Evolutionary conservation across 2,888 invertebrate genomes (phyloP).

Genomic region (Trachelus tabidus): DNA sequence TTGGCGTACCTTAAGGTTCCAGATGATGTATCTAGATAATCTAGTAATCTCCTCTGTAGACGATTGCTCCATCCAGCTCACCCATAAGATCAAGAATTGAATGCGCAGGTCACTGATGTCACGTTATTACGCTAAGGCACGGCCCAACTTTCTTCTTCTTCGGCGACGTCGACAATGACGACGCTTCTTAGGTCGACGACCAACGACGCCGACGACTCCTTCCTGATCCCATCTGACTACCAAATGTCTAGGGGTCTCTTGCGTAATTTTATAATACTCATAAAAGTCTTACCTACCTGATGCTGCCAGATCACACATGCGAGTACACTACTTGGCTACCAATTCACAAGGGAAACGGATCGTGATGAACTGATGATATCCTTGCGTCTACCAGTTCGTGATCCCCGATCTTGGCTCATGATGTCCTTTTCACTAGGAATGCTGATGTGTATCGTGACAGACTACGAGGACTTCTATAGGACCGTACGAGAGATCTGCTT

Average conservation of each 20-base stretch:
- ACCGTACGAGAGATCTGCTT: not conserved
- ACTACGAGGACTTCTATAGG: not conserved
- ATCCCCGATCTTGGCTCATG: not conserved
- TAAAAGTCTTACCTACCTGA: not conserved
- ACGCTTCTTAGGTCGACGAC: not conserved
- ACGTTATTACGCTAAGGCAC: slow-evolving; percentile 12
- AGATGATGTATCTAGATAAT: not conserved
- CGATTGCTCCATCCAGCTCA: slow-evolving; percentile 24
- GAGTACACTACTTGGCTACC: not conserved
- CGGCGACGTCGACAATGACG: not conserved
- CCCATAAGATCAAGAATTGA: slow-evolving; percentile 23
- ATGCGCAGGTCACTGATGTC: slow-evolving; percentile 28
- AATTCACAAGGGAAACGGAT: not conserved
- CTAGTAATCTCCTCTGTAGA: slow-evolving; percentile 1
- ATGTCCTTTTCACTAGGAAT: not conserved
- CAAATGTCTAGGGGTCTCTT: slow-evolving; percentile 27
- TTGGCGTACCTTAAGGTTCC: not conserved
- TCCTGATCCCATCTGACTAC: slow-evolving; percentile 27
- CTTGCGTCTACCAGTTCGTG: not conserved
- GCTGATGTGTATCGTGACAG: not conserved
- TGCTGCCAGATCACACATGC: not conserved
- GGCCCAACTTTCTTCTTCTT: slow-evolving; percentile 36
- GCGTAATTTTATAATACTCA: slow-evolving; percentile 8
- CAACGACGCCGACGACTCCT: slow-evolving; percentile 2
- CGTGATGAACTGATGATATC: not conserved